phyloP scores from a whole-genome alignment of 2,888 invertebrate genomes.

The Allygus modestus region DNA sequence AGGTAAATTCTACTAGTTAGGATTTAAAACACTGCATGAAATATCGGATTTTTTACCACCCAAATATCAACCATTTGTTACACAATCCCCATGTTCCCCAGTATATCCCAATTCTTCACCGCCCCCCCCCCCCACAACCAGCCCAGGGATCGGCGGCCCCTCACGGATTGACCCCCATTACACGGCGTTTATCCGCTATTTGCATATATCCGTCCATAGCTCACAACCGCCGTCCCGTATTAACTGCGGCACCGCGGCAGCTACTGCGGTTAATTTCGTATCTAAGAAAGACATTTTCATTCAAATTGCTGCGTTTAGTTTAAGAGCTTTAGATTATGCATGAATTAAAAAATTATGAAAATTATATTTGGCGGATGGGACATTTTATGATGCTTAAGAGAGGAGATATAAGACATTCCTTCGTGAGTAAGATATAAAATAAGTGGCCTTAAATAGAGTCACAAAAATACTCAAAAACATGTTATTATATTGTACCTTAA shows the following conservation, averaged over 20 bases:
- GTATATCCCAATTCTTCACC: neutral
- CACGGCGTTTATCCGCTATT: constrained; percentile 31
- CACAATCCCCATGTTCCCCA: too few relatives aligned
- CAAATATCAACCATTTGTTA: too few relatives aligned
- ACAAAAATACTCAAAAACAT: too few relatives aligned
- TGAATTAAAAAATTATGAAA: constrained; percentile 31
- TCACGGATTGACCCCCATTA: constrained; percentile 27
- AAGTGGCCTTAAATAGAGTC: too few relatives aligned
- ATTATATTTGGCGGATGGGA: constrained; percentile 6
- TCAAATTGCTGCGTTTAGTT: constrained; percentile 8
- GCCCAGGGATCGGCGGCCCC: neutral
- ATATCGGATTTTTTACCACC: too few relatives aligned
- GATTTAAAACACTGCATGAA: too few relatives aligned
- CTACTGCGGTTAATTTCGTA: neutral
- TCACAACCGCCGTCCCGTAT: neutral
- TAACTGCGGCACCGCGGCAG: neutral
- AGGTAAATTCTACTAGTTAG: too few relatives aligned
- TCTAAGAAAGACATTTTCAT: constrained; percentile 35
- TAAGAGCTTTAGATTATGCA: neutral
- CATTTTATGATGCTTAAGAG: too few relatives aligned
- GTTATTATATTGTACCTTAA: too few relatives aligned
- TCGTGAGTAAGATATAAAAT: too few relatives aligned
- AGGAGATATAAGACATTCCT: too few relatives aligned
- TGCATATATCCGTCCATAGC: constrained; percentile 24
- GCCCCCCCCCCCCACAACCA: neutral